These are phyloP conservation scores for Nettapus auritus DNA, from an alignment of 2,113 vertebrate species.

Conservation along the genomic window DNA sequence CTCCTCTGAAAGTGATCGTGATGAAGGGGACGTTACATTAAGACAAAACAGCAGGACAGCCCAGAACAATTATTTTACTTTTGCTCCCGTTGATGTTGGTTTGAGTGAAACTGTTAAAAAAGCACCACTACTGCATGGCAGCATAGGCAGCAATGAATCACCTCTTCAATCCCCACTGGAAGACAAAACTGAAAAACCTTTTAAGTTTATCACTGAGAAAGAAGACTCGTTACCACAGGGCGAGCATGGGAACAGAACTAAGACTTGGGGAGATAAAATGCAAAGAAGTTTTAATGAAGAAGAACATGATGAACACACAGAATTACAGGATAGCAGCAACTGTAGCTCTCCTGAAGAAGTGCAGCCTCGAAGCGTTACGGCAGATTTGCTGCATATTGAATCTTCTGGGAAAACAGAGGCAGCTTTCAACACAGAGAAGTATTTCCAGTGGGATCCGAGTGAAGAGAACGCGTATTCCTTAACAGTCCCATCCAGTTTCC, in stretches of 20 bases:
- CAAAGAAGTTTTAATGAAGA: background rate
- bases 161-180: background rate
- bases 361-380: fast-evolving
- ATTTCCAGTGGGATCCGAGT: background rate
- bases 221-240: background rate
- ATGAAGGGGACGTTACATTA: background rate
- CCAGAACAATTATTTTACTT: background rate
- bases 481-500: background rate
- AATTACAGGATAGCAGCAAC: background rate
- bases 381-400: background rate
- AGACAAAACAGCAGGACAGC: background rate
- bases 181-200: background rate
- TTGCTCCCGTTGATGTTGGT: background rate
- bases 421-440: background rate
- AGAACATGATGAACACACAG: background rate
- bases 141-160: background rate
- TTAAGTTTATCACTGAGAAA: background rate
- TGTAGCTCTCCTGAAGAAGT: background rate
- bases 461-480: background rate
- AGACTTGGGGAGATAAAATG: background rate
- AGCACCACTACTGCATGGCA: background rate
- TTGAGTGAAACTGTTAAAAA: background rate
- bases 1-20: background rate
- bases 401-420: background rate
- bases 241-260: background rate